Evolutionary conservation across 53 echinoderm and acorn worm genomes (phyloP), one percentile per base, ranked within the genome.

Genomic region (Temnopleurus reevesii): DNA sequence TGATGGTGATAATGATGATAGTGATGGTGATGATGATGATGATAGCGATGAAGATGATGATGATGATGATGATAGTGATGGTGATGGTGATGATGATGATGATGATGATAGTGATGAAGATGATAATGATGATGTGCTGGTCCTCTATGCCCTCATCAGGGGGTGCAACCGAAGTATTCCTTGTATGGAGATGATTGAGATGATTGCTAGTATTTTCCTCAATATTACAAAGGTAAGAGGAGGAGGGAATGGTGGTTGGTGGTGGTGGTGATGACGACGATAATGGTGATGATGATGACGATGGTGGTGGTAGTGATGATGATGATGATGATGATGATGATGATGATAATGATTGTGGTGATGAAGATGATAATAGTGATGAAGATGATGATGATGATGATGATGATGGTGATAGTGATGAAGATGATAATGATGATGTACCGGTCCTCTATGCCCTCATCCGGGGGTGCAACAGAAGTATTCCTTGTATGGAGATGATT

Each of bases 161-260:
- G 93, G 93, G 44, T 99, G 99, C 51, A 99, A 99, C 46, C 91
- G 99, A 25, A 99, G 99, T 45, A 82, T 94, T 36, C 93, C 99
- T 1, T 93, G 94, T 51, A 99, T 93, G 95, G 93, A 99, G 89
- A 93, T 95, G 64, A 93, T 99, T 84, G 90, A 93, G 65, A 91
- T 94, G 76, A 81, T 92, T 51, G 90, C 94, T 45, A 91, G 89
- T 46, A 94, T 96, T 19, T 91, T 99, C 15, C 92, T 93, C 76
- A 96, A 99, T 45, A 76, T 99, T 54, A 90, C 96, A 28, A 99
- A 99, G 99, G 99, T 99, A 92, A 59, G 77, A 15, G n/a, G n/a
- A n/a, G n/a, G n/a, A n/a, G n/a, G n/a, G n/a, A n/a, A n/a, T n/a
- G n/a, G n/a, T n/a, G n/a, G n/a, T n/a, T n/a, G n/a, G n/a, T n/a